Evolutionary conservation across 2,888 invertebrate genomes (phyloP), one percentile per base, ranked within the genome.

Genomic region (Gymnocheta viridis): DNA sequence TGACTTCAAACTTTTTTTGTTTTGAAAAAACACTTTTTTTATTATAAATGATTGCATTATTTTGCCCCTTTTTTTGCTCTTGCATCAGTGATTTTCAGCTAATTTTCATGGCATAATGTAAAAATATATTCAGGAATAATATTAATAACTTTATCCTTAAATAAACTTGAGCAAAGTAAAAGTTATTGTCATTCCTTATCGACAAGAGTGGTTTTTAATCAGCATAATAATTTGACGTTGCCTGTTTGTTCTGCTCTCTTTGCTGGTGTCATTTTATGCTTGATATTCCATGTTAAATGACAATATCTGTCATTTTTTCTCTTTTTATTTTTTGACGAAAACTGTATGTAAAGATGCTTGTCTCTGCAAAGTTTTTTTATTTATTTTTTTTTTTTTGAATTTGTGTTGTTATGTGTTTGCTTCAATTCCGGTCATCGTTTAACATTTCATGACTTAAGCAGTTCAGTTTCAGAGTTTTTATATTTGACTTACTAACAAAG

Each of bases 161-260:
- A 60, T 51, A 72, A 80, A 66, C 47, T 81, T 54, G 24, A 19
- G 19, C 27, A 54, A 66, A 47, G 19, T 54, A 69, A 76, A 82
- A 82, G 62, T 76, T 76, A 74, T 79, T 82, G 74, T 74, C 79
- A 66, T 69, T 70, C 29, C 22, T 58, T 79, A 82, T 82, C 82
- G 82, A 82, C 79, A 64, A 69, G 54, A 51, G 41, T 56, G 73
- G 69, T 79, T 74, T 79, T 79, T 79, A 83, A 83, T 83, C 83
- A 79, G 82, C 60, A 76, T 56, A 64, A 79, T 80, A 76, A 80
- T 76, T 80, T 79, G 58, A 74, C 29, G 62, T 64, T 62, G 64
- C 27, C 6, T 29, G 41, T 64, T 58, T 47, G 35, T 19, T 4
- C 51, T 76, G 12, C 51, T 58, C 47, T 47, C 38, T 17, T 17